Percentiles rank a stretch among this genome's conserved stretches.
Conservation (phyloP, 2,113 vertebrate species). For the Leptobrachium ailaonicum region DNA sequence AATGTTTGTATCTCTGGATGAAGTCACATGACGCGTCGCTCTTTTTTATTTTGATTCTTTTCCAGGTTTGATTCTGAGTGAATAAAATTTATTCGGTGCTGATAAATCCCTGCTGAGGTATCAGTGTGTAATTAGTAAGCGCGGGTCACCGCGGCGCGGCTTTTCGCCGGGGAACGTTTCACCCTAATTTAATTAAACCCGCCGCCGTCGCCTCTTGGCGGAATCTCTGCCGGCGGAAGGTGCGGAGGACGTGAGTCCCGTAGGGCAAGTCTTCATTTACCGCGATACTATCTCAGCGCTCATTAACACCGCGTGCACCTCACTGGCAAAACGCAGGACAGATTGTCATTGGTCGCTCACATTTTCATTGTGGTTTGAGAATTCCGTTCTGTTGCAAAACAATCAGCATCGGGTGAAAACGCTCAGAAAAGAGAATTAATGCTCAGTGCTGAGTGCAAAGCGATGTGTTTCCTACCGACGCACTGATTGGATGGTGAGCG, state of each 20-base stretch:
- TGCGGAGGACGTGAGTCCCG: constrained; percentile 47
- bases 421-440: too few relatives aligned
- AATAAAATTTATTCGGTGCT: constrained; percentile 48
- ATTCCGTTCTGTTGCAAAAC: too few relatives aligned
- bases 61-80: not conserved
- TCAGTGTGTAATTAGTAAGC: constrained; percentile 50
- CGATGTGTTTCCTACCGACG: too few relatives aligned
- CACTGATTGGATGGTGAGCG: too few relatives aligned
- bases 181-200: constrained; percentile 60
- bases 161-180: constrained; percentile 57
- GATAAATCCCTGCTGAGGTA: constrained; percentile 52
- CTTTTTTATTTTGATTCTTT: not conserved
- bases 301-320: constrained; percentile 48
- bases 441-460: too few relatives aligned
- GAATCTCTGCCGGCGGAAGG: constrained; percentile 50
- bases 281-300: constrained; percentile 45
- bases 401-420: too few relatives aligned
- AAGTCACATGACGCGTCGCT: too few relatives aligned
- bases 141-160: constrained; percentile 33
- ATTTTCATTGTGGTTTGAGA: too few relatives aligned
- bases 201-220: constrained; percentile 20
- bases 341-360: constrained; percentile 9
- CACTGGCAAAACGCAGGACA: constrained; percentile 52
- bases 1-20: too few relatives aligned
- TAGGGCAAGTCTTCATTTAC: constrained; percentile 49